Percentiles rank a stretch among this genome's conserved stretches.
Evolutionary conservation across 2,113 vertebrate species (phyloP).

Genomic region (Strigops habroptila): DNA sequence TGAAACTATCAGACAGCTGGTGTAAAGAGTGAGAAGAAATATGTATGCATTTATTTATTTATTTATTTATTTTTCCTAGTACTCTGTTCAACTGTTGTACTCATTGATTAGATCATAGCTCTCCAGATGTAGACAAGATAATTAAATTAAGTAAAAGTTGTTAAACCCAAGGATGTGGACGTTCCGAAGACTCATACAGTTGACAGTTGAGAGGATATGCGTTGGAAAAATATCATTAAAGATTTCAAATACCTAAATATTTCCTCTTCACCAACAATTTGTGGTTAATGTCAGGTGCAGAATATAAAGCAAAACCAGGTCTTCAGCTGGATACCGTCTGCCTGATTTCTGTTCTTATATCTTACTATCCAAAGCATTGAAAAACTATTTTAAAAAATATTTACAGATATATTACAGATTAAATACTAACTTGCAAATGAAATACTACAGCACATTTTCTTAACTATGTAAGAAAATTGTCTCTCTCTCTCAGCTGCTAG

Average conservation of each 20-base stretch:
- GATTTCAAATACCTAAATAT: background rate
- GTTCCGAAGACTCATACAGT: background rate
- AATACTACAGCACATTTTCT: background rate
- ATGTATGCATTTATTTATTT: rapidly evolving
- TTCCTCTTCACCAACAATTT: background rate
- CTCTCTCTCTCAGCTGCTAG: background rate
- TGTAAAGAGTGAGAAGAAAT: background rate
- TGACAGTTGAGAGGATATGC: background rate
- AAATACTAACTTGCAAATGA: background rate
- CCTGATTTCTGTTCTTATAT: background rate
- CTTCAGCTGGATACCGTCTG: background rate
- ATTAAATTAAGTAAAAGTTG: background rate
- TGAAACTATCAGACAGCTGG: background rate
- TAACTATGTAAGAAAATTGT: background rate
- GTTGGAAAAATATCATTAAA: background rate
- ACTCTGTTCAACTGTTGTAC: background rate
- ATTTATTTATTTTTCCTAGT: background rate
- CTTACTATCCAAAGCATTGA: background rate
- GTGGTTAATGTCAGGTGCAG: background rate
- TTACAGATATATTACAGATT: background rate
- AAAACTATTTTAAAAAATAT: background rate
- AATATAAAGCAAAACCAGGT: background rate
- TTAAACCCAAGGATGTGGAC: background rate
- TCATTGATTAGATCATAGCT: background rate
- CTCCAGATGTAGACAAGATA: background rate